phyloP scores from a whole-genome alignment of 37 sponge, comb jelly and placozoan species.

The Petrosia ficiformis region DNA sequence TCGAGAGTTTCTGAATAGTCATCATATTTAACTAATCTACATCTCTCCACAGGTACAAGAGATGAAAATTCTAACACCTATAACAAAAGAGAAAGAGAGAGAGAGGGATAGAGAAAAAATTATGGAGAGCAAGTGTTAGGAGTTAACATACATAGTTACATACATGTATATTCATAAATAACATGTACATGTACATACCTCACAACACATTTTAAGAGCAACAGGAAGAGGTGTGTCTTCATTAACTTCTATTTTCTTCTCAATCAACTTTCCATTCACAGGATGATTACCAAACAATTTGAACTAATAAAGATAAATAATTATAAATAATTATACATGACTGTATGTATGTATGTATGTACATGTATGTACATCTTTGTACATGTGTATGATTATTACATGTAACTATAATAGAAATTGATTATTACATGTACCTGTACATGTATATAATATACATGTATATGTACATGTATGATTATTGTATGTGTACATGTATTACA shows the following conservation, averaged over 20 bases:
- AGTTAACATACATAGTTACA: background rate
- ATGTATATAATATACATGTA: too few species aligned
- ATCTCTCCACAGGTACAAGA: constrained; percentile 65
- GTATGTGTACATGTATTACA: too few species aligned
- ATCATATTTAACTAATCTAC: constrained; percentile 87
- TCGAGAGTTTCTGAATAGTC: constrained; percentile 84
- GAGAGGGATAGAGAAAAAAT: background rate
- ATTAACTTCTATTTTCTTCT: constrained; percentile 72
- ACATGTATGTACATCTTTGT: too few species aligned
- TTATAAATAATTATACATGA: too few species aligned
- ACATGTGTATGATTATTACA: too few species aligned
- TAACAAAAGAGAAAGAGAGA: background rate
- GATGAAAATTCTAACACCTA: constrained; percentile 62
- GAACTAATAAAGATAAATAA: constrained; percentile 35
- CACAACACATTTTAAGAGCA: constrained; percentile 51
- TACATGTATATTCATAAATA: too few species aligned
- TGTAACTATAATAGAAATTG: too few species aligned
- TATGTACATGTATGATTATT: too few species aligned
- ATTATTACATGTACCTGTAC: too few species aligned
- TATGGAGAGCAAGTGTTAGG: background rate
- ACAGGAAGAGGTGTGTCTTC: constrained; percentile 61
- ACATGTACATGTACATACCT: constrained; percentile 62
- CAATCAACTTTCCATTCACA: constrained; percentile 25
- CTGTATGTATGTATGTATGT: too few species aligned
- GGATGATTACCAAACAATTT: constrained; percentile 79